Evolutionary conservation across 2,113 vertebrate genomes (phyloP), one percentile per base, ranked within the genome.

Genomic region (Sylvicapra grimmia): DNA sequence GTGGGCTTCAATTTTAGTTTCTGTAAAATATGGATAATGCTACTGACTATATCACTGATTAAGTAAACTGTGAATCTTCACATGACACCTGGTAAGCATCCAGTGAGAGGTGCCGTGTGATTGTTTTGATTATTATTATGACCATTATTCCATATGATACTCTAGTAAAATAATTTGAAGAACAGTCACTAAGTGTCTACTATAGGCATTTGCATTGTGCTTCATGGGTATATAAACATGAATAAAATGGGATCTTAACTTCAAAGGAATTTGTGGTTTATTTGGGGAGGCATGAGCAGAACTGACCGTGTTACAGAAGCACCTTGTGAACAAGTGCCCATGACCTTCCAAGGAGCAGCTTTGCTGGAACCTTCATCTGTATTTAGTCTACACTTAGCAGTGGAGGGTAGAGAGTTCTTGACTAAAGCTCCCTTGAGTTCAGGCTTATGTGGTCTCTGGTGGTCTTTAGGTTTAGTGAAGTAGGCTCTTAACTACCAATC

Each of bases 241-340:
- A 90, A 49, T n/a, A 79, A 98, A 89, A 72, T 89, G 61, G 68
- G 16, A 79, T 86, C 51, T 36, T 58, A 91, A 72, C 56, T 40
- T 95, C 82, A 89, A 54, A 95, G 86, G 89, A 91, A 89, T 95
- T 40, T 27, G 23, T 86, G 61, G 83, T 84, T 96, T 95, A 33
- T 95, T 59, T 87, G 91, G 15, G 23, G 51, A 94, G 56, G 14
- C 61, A n/a, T 47, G 54, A 59, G 36, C 54, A 86, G 59, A 90
- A 86, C 63, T 2, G 12, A 18, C 25, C 89, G 14, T 95, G 1
- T 90, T 89, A 47, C 12, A 80, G 88, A 92, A 96, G 82, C 86
- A 40, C 44, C 11, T 19, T 77, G 23, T 88, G 90, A 94, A 25
- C 89, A 86, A 94, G 89, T 92, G 33, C n/a, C 44, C 14, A 8